These are phyloP conservation scores for Melanotaenia nigrans DNA, from an alignment of 2,797 vertebrate genomes.

Conservation along the genomic window DNA sequence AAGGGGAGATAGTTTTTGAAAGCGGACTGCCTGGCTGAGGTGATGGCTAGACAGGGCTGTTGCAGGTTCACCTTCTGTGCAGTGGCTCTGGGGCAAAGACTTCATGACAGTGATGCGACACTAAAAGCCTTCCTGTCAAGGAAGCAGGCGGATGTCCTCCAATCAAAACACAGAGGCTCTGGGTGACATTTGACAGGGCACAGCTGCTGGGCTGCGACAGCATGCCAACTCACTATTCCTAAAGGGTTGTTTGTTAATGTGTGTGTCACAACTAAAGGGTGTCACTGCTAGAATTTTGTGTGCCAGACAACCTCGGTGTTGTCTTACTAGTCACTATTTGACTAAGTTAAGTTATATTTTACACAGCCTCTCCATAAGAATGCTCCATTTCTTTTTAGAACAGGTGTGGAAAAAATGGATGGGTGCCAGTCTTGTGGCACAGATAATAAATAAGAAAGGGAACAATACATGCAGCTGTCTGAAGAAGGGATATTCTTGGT, in stretches of 20 bases:
- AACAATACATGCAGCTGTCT: background rate
- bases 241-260: slow-evolving; percentile 80
- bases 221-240: slow-evolving; percentile 80
- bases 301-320: slow-evolving; percentile 36
- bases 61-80: slow-evolving; percentile 79
- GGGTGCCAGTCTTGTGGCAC: slow-evolving; percentile 12
- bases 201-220: slow-evolving; percentile 82
- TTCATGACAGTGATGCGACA: slow-evolving; percentile 83
- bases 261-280: slow-evolving; percentile 51
- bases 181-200: slow-evolving; percentile 83
- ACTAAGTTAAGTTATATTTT: slow-evolving; percentile 54
- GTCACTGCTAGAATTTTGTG: slow-evolving; percentile 40
- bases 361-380: slow-evolving; percentile 15
- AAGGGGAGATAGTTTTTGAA: slow-evolving; percentile 40
- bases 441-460: slow-evolving; percentile 4
- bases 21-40: slow-evolving; percentile 36
- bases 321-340: slow-evolving; percentile 57
- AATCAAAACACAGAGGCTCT: slow-evolving; percentile 76
- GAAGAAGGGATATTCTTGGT: background rate
- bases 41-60: slow-evolving; percentile 65
- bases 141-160: slow-evolving; percentile 76
- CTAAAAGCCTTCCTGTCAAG: slow-evolving; percentile 79
- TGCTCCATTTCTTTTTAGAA: slow-evolving; percentile 22
- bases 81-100: slow-evolving; percentile 76
- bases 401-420: slow-evolving; percentile 28